Base-by-base conservation (phyloP, 2,888 invertebrate genomes). In the Pyralis farinalis region DNA sequence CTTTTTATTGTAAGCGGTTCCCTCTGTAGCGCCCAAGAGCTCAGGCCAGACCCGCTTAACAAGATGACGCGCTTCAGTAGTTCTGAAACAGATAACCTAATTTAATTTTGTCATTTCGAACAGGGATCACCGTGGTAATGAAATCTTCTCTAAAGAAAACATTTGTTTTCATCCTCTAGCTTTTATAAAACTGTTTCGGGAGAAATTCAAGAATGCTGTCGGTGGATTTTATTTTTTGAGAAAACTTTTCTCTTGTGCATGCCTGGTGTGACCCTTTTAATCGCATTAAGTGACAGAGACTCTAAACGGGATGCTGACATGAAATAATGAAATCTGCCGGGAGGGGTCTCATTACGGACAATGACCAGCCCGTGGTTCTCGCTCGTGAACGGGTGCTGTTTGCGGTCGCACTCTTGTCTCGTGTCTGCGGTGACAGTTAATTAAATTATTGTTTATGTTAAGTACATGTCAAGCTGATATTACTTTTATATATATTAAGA, bases 1-100 rank as follows among this genome's bases (percentile, higher is more conserved):
- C 94, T 91, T 83, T 96, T 96, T 62, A 96, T 93, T 61, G 92
- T 92, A 37, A 96, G 90, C 21, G 96, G 96, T 71, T 96, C 96
- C 57, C 94, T 92, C 81, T 96, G 96, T 63, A 97, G 91, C 47
- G 97, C 97, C 97, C 97, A 97, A 25, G 97, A 96, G 64, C 96
- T 96, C 53, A 97, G 89, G 12, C 96, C 96, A 43, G 97, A 97
- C 43, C 97, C 97, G 71, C 97, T 97, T 74, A 97, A 92, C 69
- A 97, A 90, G 64, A 97, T 94, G 58, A 95, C 95, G 55, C 97
- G 93, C 84, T 94, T 94, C 72, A 97, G 92, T 56, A 97, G 91
- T 85, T 96, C 97, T 96, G 91, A 58, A 92, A 91, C 74, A 83
- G 72, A 81, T 77, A 75, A 71, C 71, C 62, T 76, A 70, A 82